Base-by-base conservation (phyloP, 2,797 vertebrate genomes). In the Sparus aurata region DNA sequence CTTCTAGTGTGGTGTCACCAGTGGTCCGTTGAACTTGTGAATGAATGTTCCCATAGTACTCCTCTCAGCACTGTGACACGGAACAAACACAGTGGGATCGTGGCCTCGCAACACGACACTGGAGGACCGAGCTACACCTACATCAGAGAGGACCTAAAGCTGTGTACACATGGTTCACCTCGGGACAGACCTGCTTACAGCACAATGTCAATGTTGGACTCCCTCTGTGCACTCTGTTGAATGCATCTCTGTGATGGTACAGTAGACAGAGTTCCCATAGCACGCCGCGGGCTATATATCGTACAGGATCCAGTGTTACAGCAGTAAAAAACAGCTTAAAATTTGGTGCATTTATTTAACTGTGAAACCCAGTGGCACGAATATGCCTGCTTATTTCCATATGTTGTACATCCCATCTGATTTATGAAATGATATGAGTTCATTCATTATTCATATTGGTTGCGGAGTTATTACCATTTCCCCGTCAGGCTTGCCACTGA, bases 111-210 rank as follows among this genome's bases (percentile, higher is more conserved):
- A 78, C 88, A 83, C 5, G 95, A 89, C 74, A 72, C 85, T 50
- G 72, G 82, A 34, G 50, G 84, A 83, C 77, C 49, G 88, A 89
- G 83, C 82, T 96, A 96, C 96, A 96, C 96, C 90, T 95, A 96
- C 96, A 97, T 97, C 94, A 97, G 95, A 94, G 96, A 96, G 68
- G 96, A 97, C 96, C 95, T 96, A 92, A 66, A 89, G 92, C 89
- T 91, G 91, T 87, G 89, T 88, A 84, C 87, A 89, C 86, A 72
- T 22, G 70, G 90, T 93, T 94, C 92, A 93, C 84, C 82, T 93
- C 80, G 84, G 92, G 91, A 92, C 88, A 90, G 81, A 85, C 79
- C 77, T 73, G 74, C 84, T 86, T 72, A 54, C 82, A 86, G 85
- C 76, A 73, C 87, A 76, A 66, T 81, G 87, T 90, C 89, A 83